phyloP scores from a whole-genome alignment of 2,113 vertebrate species.

The Phocoena phocoena region DNA sequence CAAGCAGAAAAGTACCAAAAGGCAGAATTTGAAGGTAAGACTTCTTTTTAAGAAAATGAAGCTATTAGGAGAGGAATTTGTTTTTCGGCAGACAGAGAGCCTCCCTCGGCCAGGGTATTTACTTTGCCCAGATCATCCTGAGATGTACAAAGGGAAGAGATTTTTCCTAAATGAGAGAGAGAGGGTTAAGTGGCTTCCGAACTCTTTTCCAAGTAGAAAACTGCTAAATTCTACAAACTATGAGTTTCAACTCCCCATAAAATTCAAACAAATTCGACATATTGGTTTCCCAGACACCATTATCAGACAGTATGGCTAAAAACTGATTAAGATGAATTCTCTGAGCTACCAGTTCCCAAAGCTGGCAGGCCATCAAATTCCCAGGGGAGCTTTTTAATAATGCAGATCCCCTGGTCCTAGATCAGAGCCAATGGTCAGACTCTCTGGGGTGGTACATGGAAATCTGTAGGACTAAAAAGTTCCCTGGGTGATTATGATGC shows the following conservation, averaged over 20 bases:
- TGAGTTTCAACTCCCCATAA: neutral
- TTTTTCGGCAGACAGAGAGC: neutral
- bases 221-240: neutral
- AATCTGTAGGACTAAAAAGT: neutral
- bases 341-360: neutral
- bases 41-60: neutral
- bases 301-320: neutral
- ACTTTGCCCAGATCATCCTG: neutral
- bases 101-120: neutral
- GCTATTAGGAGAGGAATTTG: neutral
- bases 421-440: neutral
- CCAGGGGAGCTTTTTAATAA: neutral
- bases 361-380: neutral
- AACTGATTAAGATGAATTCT: neutral
- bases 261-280: neutral
- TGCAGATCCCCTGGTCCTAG: neutral
- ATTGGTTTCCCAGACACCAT: neutral
- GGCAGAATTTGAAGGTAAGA: neutral
- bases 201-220: neutral
- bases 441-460: neutral
- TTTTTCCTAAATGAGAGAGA: neutral
- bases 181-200: neutral
- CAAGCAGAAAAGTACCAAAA: neutral
- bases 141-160: neutral
- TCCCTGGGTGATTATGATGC: neutral